These are phyloP conservation scores for Trinectes maculatus DNA, from an alignment of 2,113 vertebrate species.

Conservation along the genomic window DNA sequence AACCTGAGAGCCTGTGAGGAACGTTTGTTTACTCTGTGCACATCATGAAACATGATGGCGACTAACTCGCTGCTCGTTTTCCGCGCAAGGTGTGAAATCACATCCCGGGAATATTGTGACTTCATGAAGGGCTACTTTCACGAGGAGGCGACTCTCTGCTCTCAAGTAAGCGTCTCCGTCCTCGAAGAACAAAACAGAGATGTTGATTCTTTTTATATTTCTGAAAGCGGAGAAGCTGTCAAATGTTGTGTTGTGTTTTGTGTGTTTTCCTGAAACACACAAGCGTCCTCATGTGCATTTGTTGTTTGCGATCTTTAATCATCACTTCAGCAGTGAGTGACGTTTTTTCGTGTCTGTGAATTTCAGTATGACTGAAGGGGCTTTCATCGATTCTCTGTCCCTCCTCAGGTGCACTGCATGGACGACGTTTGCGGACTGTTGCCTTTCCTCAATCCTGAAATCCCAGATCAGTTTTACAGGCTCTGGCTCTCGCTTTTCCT, in stretches of 20 bases:
- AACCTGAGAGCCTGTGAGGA: not conserved
- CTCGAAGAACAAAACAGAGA: not conserved
- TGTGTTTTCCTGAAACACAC: not conserved
- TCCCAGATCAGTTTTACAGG: constrained; percentile 98
- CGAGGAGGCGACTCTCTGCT: constrained; percentile 96
- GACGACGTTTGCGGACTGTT: constrained; percentile 97
- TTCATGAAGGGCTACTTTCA: constrained; percentile 99
- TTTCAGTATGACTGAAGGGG: not conserved
- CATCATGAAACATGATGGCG: not conserved
- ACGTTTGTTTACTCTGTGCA: not conserved
- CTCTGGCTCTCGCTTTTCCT: constrained; percentile 98
- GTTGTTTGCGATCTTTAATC: constrained; percentile 1
- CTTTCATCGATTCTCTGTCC: not conserved
- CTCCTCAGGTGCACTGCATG: constrained; percentile 94
- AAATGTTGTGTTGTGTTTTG: not conserved
- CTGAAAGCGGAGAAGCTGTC: not conserved
- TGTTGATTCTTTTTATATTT: not conserved
- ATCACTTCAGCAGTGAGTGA: no score
- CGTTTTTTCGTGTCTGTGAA: not conserved
- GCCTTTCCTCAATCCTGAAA: constrained; percentile 96
- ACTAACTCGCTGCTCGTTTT: constrained; percentile 3
- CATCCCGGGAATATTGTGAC: constrained; percentile 96
- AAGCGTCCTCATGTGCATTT: not conserved
- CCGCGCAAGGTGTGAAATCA: constrained; percentile 94
- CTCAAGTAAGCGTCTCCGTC: constrained; percentile 85